A percentile compares a stretch with the other conserved stretches of the same genome.
Evolutionary conservation across 2,888 invertebrate species (phyloP).

Genomic region (Ophion slaviceki): DNA sequence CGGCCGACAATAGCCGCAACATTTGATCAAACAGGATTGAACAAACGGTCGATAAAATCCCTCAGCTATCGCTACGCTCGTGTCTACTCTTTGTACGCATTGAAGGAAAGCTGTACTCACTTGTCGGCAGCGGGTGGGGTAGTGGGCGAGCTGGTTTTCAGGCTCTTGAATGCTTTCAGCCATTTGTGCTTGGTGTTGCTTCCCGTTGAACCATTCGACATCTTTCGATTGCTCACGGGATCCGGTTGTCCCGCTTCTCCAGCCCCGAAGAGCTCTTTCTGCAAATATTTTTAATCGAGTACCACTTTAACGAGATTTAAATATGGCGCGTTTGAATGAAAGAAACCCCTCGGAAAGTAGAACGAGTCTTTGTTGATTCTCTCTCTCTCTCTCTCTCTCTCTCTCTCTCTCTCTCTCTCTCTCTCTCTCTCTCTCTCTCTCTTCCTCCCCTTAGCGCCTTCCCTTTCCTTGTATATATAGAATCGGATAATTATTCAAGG

Average conservation of each 20-base stretch:
- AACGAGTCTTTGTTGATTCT: conserved; percentile 19
- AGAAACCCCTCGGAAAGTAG: conserved; percentile 39
- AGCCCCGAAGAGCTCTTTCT: conserved; percentile 92
- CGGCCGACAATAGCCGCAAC: background rate
- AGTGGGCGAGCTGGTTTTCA: conserved; percentile 90
- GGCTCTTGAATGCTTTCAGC: conserved; percentile 97
- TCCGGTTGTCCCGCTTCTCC: conserved; percentile 84
- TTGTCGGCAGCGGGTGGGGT: conserved; percentile 85
- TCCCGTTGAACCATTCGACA: conserved; percentile 93
- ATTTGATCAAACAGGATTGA: background rate
- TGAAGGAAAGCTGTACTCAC: conserved; percentile 84
- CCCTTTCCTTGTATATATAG: background rate
- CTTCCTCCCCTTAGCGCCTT: background rate
- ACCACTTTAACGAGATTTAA: conserved; percentile 44
- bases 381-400: background rate
- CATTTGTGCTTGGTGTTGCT: conserved; percentile 97
- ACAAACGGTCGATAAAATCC: background rate
- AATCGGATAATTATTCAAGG: conserved; percentile 18
- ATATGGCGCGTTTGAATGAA: background rate
- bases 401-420: background rate
- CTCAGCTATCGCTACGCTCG: background rate
- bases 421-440: background rate
- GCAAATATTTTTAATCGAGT: conserved; percentile 78
- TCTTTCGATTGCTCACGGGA: conserved; percentile 91
- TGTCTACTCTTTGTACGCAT: background rate